Percentiles rank a stretch among this genome's conserved stretches.
These are phyloP conservation scores for Meteorus colon DNA, from an alignment of 2,888 invertebrate genomes.

Conservation along the genomic window DNA sequence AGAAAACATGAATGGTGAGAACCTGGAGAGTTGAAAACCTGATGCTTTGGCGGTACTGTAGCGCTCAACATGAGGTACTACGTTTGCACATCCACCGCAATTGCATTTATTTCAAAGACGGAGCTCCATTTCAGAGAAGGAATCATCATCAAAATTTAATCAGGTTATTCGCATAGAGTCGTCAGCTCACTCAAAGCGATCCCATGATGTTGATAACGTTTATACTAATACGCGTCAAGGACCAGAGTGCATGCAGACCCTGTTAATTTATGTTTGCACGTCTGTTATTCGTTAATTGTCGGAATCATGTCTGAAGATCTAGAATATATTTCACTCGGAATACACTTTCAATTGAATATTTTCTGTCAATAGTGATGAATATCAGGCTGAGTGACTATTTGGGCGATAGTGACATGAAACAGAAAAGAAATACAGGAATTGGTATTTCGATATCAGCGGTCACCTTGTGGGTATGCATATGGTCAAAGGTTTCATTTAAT, in stretches of 20 bases:
- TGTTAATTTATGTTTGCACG: slow-evolving; percentile 62
- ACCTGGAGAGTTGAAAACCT: too few species aligned
- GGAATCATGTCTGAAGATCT: not conserved
- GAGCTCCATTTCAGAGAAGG: slow-evolving; percentile 9
- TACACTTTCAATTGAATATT: too few species aligned
- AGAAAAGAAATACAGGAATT: too few species aligned
- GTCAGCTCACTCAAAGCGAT: slow-evolving; percentile 66
- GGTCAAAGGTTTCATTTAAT: slow-evolving; percentile 28
- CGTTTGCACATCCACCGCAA: not conserved
- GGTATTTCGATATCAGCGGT: slow-evolving; percentile 62
- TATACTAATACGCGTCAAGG: slow-evolving; percentile 59
- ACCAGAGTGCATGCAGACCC: slow-evolving; percentile 59
- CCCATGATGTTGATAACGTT: slow-evolving; percentile 65
- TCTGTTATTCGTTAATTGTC: slow-evolving; percentile 55
- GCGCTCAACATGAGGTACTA: not conserved
- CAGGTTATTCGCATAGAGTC: slow-evolving; percentile 64
- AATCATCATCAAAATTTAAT: slow-evolving; percentile 49
- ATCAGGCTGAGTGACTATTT: too few species aligned
- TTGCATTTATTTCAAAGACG: not conserved
- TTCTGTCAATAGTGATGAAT: too few species aligned
- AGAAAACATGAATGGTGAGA: too few species aligned
- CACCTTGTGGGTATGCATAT: slow-evolving; percentile 57
- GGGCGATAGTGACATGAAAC: too few species aligned
- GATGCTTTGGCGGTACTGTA: too few species aligned
- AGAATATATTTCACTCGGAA: not conserved